Conservation (phyloP, 2,113 vertebrate genomes). For the Neolamprologus sp. region DNA sequence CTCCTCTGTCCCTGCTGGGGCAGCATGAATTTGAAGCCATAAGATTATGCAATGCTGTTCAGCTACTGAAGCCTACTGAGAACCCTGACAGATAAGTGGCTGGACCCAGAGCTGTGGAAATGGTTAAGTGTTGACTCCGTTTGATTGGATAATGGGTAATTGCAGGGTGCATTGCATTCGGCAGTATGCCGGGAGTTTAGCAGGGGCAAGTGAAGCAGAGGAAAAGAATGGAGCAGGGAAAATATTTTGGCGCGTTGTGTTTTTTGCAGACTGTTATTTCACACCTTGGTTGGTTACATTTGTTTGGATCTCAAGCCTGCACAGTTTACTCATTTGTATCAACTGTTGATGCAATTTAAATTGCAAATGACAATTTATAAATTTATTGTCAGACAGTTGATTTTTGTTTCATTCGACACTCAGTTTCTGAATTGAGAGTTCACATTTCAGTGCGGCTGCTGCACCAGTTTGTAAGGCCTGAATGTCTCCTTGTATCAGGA, state of each 20-base stretch:
- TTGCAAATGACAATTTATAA: slow-evolving; percentile 20
- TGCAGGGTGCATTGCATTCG: slow-evolving; percentile 56
- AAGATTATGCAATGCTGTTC: slow-evolving; percentile 29
- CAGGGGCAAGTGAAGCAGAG: slow-evolving; percentile 1
- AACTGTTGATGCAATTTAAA: slow-evolving; percentile 19
- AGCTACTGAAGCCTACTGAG: slow-evolving; percentile 26
- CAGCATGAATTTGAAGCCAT: slow-evolving; percentile 1
- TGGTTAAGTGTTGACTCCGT: slow-evolving; percentile 53
- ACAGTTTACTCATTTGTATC: slow-evolving; percentile 13
- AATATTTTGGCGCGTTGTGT: slow-evolving; percentile 24
- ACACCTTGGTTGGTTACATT: slow-evolving; percentile 11
- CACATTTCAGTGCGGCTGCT: neutral
- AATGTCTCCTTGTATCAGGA: slow-evolving; percentile 11
- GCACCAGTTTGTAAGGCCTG: neutral
- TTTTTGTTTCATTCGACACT: neutral
- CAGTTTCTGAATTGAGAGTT: neutral
- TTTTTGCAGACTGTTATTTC: slow-evolving; percentile 37
- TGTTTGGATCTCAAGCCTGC: slow-evolving; percentile 7
- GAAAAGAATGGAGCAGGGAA: slow-evolving; percentile 4
- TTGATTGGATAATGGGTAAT: slow-evolving; percentile 66
- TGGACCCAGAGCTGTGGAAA: slow-evolving; percentile 33
- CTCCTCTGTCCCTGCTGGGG: neutral
- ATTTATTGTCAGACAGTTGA: neutral
- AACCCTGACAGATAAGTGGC: slow-evolving; percentile 52
- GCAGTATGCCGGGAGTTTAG: slow-evolving; percentile 24